These are phyloP conservation scores for Rhizomys pruinosus DNA, from an alignment of 2,113 vertebrate genomes.

Conservation along the genomic window DNA sequence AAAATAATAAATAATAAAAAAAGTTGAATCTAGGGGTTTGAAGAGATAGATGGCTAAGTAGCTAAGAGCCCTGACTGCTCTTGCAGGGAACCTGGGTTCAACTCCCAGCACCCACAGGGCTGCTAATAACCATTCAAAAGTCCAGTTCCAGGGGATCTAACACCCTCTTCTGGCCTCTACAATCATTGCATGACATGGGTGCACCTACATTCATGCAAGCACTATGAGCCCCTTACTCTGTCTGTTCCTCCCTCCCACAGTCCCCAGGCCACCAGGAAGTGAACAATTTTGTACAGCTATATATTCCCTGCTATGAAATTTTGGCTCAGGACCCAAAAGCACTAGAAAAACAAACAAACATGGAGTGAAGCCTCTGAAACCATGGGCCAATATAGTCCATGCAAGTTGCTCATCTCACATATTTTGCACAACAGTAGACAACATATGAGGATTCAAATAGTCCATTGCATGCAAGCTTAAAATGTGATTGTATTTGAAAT, in stretches of 20 bases:
- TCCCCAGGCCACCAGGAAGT: not conserved
- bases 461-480: not conserved
- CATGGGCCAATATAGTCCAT: not conserved
- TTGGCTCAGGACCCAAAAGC: not conserved
- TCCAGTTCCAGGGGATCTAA: no score
- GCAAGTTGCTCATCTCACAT: not conserved
- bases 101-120: no score
- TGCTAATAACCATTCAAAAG: no score
- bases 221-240: no score
- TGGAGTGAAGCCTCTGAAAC: not conserved
- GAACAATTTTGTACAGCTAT: not conserved
- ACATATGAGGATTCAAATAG: not conserved
- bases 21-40: no score
- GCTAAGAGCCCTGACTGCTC: no score
- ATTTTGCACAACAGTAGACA: not conserved
- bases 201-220: no score
- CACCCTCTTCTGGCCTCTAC: no score
- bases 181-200: no score
- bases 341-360: not conserved
- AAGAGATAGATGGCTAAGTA: no score
- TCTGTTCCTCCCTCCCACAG: not conserved
- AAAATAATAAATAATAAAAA: no score
- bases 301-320: not conserved
- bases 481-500: constrained; percentile 29
- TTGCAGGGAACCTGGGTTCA: no score